Evolutionary conservation across 2,797 vertebrate genomes (phyloP).

Genomic region (Thalassophryne amazonica): DNA sequence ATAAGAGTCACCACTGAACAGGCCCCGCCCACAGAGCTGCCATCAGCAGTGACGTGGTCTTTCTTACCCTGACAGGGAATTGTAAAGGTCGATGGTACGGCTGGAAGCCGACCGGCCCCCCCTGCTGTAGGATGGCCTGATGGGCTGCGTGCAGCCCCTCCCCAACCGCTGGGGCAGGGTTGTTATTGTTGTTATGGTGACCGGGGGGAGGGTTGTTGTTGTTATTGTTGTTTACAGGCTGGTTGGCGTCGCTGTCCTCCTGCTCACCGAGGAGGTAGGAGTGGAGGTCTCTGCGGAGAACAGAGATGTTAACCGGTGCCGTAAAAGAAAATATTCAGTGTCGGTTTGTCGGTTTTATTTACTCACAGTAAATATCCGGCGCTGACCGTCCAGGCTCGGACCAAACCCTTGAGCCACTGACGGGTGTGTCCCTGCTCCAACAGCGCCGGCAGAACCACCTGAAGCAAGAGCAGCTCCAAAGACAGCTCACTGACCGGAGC

Average conservation of each 20-base stretch:
- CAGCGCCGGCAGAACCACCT: constrained; percentile 92
- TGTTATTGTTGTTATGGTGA: constrained; percentile 89
- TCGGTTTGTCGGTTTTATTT: too few relatives aligned
- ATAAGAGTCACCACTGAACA: too few relatives aligned
- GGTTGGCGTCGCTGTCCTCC: constrained; percentile 93
- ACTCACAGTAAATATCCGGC: constrained; percentile 96
- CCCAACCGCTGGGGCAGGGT: constrained; percentile 89
- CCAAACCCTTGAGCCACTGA: constrained; percentile 97
- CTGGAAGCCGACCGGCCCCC: constrained; percentile 97
- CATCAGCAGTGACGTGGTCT: too few relatives aligned
- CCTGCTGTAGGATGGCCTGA: constrained; percentile 98
- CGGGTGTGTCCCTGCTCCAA: constrained; percentile 95
- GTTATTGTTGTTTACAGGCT: constrained; percentile 90
- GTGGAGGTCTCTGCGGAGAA: constrained; percentile 87
- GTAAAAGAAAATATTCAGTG: too few relatives aligned
- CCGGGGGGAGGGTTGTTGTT: constrained; percentile 90
- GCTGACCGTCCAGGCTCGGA: constrained; percentile 95
- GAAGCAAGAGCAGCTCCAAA: constrained; percentile 88
- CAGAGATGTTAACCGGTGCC: too few relatives aligned
- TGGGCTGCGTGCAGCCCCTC: constrained; percentile 97
- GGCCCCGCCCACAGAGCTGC: too few relatives aligned
- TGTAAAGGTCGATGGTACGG: constrained; percentile 93
- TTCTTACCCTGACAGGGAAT: constrained; percentile 91
- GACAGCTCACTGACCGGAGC: constrained; percentile 88
- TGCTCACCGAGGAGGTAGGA: constrained; percentile 98